Conservation (phyloP, 2,888 invertebrate species). For the Tanypteryx hageni region DNA sequence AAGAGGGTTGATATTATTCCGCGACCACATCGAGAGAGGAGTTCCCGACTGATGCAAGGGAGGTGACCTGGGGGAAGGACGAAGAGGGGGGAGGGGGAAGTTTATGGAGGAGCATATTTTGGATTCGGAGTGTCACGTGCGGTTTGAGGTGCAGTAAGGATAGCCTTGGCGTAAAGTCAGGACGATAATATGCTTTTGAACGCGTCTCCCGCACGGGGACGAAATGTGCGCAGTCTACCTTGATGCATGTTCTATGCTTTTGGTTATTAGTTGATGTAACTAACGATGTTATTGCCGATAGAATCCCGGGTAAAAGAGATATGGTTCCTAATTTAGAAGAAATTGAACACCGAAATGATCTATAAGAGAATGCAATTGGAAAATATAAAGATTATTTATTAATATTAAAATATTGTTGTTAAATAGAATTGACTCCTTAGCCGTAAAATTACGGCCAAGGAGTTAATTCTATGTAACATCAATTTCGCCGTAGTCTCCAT, state of each 20-base stretch:
- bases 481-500: too few species aligned
- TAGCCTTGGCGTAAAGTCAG: constrained; percentile 40
- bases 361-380: too few species aligned
- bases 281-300: background rate
- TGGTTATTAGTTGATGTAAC: background rate
- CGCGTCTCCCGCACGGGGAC: background rate
- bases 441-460: too few species aligned
- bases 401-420: too few species aligned
- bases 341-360: background rate
- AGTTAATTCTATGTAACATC: too few species aligned
- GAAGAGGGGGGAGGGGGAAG: background rate
- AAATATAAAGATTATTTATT: too few species aligned
- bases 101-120: background rate
- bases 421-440: too few species aligned
- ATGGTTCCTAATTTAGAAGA: background rate
- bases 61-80: background rate
- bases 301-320: background rate
- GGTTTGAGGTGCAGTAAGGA: constrained; percentile 55
- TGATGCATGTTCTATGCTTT: constrained; percentile 35
- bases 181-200: constrained; percentile 37
- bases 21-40: background rate
- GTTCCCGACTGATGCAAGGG: background rate
- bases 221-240: background rate
- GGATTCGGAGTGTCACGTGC: constrained; percentile 41
- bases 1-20: background rate